Evolutionary conservation across 2,888 invertebrate species (phyloP).

Genomic region (Plagodis pulveraria): DNA sequence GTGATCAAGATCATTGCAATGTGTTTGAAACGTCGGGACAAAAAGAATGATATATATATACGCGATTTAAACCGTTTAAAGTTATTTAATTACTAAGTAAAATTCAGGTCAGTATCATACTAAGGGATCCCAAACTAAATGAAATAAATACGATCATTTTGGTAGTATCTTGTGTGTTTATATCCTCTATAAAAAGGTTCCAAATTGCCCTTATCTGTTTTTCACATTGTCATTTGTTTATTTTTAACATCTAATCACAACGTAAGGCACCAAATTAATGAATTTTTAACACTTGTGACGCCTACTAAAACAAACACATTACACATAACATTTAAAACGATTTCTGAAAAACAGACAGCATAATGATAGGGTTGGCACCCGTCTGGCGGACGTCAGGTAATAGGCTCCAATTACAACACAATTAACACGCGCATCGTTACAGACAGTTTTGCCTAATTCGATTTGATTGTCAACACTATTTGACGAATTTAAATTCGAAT

Average conservation of each 20-base stretch:
- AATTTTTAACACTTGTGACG: constrained; percentile 1
- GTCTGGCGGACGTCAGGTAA: constrained; percentile 41
- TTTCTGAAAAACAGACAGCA: constrained; percentile 54
- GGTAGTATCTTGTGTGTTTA: too few species aligned
- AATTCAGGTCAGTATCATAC: too few species aligned
- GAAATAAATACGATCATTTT: too few species aligned
- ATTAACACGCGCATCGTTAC: constrained; percentile 61
- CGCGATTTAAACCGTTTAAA: too few species aligned
- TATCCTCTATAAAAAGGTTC: too few species aligned
- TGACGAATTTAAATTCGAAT: constrained; percentile 42
- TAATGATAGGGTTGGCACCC: constrained; percentile 58
- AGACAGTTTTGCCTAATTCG: constrained; percentile 70
- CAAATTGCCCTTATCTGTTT: too few species aligned
- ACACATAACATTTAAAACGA: constrained; percentile 11
- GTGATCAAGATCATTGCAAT: too few species aligned
- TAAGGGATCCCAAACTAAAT: too few species aligned
- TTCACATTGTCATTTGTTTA: too few species aligned
- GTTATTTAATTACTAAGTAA: too few species aligned
- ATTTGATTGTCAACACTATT: constrained; percentile 73
- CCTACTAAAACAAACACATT: constrained; percentile 12
- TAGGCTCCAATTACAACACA: constrained; percentile 67
- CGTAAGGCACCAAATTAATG: constrained; percentile 5
- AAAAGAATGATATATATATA: too few species aligned
- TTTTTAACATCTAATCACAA: background rate
- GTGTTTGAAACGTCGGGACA: too few species aligned